Evolutionary conservation across 2,113 vertebrate genomes (phyloP).

Genomic region (Limnothrissa miodon): DNA sequence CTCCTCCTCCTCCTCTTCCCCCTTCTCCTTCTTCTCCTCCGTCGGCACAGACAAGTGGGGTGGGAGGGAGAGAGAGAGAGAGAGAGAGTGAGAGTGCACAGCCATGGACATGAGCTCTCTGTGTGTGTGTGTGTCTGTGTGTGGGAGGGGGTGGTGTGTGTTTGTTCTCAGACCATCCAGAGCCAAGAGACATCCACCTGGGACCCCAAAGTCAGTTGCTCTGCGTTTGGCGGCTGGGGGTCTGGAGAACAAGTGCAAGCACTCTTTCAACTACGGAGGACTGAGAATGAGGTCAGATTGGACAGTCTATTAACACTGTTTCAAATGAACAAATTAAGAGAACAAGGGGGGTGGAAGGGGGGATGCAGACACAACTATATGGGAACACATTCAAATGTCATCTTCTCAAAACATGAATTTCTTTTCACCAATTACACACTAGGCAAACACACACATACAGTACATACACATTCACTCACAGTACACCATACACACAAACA

Average conservation of each 20-base stretch:
- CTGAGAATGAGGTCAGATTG: not conserved
- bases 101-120: too few relatives aligned
- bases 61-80: not conserved
- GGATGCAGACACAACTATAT: too few relatives aligned
- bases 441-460: slow-evolving; percentile 24
- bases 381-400: not conserved
- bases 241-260: not conserved
- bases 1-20: slow-evolving; percentile 1
- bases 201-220: slow-evolving; percentile 21
- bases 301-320: not conserved
- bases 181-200: slow-evolving; percentile 31
- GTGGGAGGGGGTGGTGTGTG: too few relatives aligned
- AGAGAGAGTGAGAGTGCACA: not conserved
- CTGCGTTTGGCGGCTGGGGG: not conserved
- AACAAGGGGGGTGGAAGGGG: not conserved
- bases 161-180: slow-evolving; percentile 19
- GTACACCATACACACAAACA: not conserved
- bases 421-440: not conserved
- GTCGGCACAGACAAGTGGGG: not conserved
- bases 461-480: not conserved
- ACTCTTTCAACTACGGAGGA: not conserved
- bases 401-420: not conserved
- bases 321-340: not conserved
- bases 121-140: slow-evolving; percentile 22
- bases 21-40: too few relatives aligned